These are phyloP conservation scores for Tridacna gigas DNA, from an alignment of 2,888 invertebrate genomes.

Conservation along the genomic window DNA sequence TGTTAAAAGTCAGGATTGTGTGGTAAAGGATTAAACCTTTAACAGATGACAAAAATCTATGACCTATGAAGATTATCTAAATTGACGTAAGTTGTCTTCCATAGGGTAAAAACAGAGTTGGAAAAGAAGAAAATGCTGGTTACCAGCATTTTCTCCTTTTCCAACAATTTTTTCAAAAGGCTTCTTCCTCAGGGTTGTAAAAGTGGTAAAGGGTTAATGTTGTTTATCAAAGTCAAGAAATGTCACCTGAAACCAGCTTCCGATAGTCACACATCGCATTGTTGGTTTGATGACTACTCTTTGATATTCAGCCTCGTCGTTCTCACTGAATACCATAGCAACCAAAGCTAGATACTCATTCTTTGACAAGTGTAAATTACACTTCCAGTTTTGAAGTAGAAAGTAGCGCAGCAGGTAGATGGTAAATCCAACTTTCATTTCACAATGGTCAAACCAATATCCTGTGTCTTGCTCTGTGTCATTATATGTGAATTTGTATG, in stretches of 20 bases:
- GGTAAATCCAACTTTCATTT: slow-evolving; percentile 78
- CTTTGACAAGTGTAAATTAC: slow-evolving; percentile 73
- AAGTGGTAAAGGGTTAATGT: too few relatives aligned
- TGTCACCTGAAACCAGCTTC: slow-evolving; percentile 82
- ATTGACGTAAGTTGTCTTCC: too few relatives aligned
- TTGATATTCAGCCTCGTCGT: slow-evolving; percentile 71
- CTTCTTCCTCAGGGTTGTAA: too few relatives aligned
- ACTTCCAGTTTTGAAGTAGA: slow-evolving; percentile 77
- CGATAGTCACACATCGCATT: slow-evolving; percentile 79
- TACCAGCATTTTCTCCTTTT: too few relatives aligned
- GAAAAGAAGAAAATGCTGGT: too few relatives aligned
- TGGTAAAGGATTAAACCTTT: too few relatives aligned
- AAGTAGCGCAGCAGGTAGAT: slow-evolving; percentile 80
- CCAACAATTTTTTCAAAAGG: too few relatives aligned
- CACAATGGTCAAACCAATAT: slow-evolving; percentile 80
- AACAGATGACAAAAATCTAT: too few relatives aligned
- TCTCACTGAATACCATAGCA: slow-evolving; percentile 71
- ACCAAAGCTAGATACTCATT: slow-evolving; percentile 79
- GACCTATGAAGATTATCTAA: too few relatives aligned
- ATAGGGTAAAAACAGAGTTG: too few relatives aligned
- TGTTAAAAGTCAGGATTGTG: too few relatives aligned
- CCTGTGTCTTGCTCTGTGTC: slow-evolving; percentile 25
- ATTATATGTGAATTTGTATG: background rate
- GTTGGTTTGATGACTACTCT: slow-evolving; percentile 72
- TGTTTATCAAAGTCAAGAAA: background rate